Evolutionary conservation across 2,113 vertebrate genomes (phyloP), one percentile per base, ranked within the genome.

Genomic region (Thalassoma bifasciatum): DNA sequence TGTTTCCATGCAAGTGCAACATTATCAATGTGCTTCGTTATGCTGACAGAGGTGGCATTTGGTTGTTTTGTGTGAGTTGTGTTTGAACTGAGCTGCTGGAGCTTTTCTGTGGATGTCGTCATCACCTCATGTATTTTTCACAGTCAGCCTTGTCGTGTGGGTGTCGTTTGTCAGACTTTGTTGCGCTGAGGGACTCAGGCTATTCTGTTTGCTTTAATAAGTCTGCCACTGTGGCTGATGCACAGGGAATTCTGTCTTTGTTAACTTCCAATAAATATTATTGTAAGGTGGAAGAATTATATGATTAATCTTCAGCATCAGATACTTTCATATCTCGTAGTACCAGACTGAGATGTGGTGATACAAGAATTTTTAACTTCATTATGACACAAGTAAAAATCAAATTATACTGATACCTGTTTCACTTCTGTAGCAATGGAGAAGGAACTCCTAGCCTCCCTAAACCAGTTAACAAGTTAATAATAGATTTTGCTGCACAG

Each of bases 121-220:
- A 37, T 58, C 58, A 0, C 14, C 66, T 90, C 87, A 85, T 91
- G 73, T 34, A 85, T 90, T 85, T 90, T 89, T 90, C 80, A 89
- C 70, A 53, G 12, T 11, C 0, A 5, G 49, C 24, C 49, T 67
- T 66, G 37, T 57, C 3, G 22, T 51, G 68, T 34, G 0, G 71
- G 83, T 83, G 68, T 90, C 73, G 19, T 44, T 40, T 90, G 66
- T 71, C 88, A 57, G 76, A 61, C 71, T 54, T 49, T 51, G 49
- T 77, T 38, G 47, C 46, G 2, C 56, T 36, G 16, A 52, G 73
- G 40, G 56, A 71, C 47, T 2, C 0, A 0, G 49, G 61, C 67
- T 77, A 63, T 72, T 61, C 17, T 70, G 63, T 79, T 80, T 61
- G 34, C 46, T 63, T 68, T 36, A 56, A 69, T 73, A 76, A 38